Evolutionary conservation across 1,140 invertebrate species (phyloP).

Genomic region (Penaeus chinensis): DNA sequence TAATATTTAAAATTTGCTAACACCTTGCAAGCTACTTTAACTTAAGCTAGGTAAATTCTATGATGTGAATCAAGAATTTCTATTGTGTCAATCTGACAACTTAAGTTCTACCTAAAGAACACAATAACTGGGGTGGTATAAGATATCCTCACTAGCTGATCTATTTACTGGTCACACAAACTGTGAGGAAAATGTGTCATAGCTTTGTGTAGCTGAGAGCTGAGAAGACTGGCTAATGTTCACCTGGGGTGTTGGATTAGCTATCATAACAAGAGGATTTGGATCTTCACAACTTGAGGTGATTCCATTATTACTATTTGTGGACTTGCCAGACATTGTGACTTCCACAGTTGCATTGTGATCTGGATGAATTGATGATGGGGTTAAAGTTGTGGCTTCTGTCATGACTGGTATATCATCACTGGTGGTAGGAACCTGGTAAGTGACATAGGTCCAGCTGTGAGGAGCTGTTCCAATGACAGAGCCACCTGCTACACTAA

Average conservation of each 20-base stretch:
- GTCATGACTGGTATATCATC: conserved; percentile 45
- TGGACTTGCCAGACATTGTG: not conserved
- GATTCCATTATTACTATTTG: not conserved
- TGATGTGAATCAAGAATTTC: no score
- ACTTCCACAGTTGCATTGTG: conserved; percentile 8
- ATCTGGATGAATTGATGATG: conserved; percentile 8
- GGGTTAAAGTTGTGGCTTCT: conserved; percentile 35
- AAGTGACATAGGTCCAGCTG: conserved; percentile 54
- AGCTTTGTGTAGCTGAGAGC: conserved; percentile 14
- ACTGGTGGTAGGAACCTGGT: conserved; percentile 40
- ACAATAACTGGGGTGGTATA: conserved; percentile 13
- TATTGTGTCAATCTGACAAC: not conserved
- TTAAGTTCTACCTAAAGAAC: conserved; percentile 12
- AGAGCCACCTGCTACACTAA: conserved; percentile 16
- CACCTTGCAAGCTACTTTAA: no score
- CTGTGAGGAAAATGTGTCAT: conserved; percentile 44
- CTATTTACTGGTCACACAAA: conserved; percentile 26
- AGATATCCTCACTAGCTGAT: not conserved
- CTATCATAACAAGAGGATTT: conserved; percentile 26
- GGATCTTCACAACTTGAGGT: conserved; percentile 1
- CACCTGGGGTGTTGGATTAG: conserved; percentile 14
- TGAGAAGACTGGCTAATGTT: conserved; percentile 28
- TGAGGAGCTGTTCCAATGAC: conserved; percentile 38
- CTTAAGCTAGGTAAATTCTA: no score
- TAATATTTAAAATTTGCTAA: no score